Evolutionary conservation across 2,113 vertebrate genomes (phyloP).

Genomic region (Ptyas mucosa): DNA sequence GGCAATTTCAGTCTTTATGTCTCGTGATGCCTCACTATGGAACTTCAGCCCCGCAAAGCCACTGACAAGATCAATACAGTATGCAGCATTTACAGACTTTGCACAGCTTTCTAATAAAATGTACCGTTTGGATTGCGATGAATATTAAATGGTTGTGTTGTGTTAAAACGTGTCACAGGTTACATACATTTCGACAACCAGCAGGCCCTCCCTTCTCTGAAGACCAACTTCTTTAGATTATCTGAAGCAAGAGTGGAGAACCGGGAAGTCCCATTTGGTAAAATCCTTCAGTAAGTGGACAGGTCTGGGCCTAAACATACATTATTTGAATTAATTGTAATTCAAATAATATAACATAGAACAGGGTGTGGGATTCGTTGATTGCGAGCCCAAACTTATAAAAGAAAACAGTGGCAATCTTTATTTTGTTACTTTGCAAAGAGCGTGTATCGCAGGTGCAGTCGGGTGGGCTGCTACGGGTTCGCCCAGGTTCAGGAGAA

Average conservation of each 20-base stretch:
- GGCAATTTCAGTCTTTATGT: background rate
- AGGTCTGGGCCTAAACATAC: background rate
- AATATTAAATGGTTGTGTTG: constrained; percentile 39
- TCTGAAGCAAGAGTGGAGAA: background rate
- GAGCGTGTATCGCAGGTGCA: too few relatives aligned
- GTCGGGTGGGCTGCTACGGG: too few relatives aligned
- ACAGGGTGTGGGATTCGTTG: too few relatives aligned
- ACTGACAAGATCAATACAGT: constrained; percentile 25
- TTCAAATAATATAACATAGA: background rate
- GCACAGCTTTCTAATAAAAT: constrained; percentile 29
- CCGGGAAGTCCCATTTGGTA: background rate
- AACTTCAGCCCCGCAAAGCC: background rate
- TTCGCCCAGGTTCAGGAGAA: too few relatives aligned
- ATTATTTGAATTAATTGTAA: background rate
- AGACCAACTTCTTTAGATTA: constrained; percentile 10
- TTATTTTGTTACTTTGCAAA: too few relatives aligned
- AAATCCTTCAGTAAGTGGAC: background rate
- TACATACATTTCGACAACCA: background rate
- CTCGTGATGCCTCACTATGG: constrained; percentile 8
- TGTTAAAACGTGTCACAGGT: constrained; percentile 19
- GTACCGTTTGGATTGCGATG: constrained; percentile 42
- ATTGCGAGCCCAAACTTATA: too few relatives aligned
- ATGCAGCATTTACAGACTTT: constrained; percentile 29
- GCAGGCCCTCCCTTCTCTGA: constrained; percentile 25
- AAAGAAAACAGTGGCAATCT: too few relatives aligned